Base-by-base conservation (phyloP, 2,113 vertebrate species). In the Tenrec ecaudatus region DNA sequence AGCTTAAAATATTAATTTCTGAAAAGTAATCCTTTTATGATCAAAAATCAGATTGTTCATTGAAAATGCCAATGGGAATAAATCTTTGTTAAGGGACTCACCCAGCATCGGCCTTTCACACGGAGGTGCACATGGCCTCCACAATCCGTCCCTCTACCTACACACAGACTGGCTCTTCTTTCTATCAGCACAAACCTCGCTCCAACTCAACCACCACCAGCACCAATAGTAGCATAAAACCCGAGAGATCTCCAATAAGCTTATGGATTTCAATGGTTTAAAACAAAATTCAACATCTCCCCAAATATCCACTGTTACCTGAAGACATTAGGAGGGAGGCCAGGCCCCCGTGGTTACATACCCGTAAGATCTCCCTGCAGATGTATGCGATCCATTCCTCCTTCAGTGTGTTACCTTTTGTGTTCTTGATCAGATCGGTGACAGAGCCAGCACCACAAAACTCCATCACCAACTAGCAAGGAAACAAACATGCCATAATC, bases 341-440 rank as follows among this genome's bases (percentile, higher is more conserved):
- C 17, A 33, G 53, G 10, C 75, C 71, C 83, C 81, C 40, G 31
- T 2, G 20, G 82, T 58, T 64, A 97, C 97, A 1, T 97, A 99
- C 99, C 98, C 99, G 97, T 87, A 99, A 98, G 96, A 99, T 99
- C 98, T 99, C 99, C 94, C 99, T 98, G 99, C 99, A 99, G 98
- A 99, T 98, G 97, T 99, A 99, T 2, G 99, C 99, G 0, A 99
- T 99, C 99, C 99, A 99, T 88, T 99, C 99, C 95, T 99, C 99
- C 97, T 99, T 99, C 97, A 99, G 96, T 0, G 99, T 99, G 98
- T 99, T 99, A 29, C 99, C 99, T 97, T 99, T 99, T 0, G 99
- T 99, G 98, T 99, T 99, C 97, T 99, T 99, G 98, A 99, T 99
- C 97, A 99, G 98, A 97, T 99, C 99, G 0, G 99, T 99, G 92